Evolutionary conservation across 2,113 vertebrate genomes (phyloP).

Genomic region (Leucopternis melanops): DNA sequence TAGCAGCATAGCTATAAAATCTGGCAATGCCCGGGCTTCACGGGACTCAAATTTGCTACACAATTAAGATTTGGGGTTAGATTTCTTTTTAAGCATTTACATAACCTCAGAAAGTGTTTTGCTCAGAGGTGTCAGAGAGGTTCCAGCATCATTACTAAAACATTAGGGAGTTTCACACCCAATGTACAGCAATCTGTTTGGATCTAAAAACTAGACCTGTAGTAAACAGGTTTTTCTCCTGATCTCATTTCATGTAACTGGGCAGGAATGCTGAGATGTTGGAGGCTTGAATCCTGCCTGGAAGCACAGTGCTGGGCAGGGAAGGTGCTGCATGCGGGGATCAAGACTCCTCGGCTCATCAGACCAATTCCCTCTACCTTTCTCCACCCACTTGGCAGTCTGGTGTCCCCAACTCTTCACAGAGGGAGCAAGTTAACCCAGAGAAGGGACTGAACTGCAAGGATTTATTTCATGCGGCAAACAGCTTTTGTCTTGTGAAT

Average conservation of each 20-base stretch:
- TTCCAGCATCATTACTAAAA: conserved; percentile 38
- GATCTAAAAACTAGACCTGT: conserved; percentile 5
- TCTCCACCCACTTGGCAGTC: not conserved
- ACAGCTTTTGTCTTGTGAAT: not conserved
- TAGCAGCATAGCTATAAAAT: not conserved
- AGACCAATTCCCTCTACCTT: not conserved
- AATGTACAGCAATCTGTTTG: conserved; percentile 40
- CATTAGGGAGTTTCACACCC: conserved; percentile 33
- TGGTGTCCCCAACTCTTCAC: not conserved
- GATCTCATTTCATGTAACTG: conserved; percentile 6
- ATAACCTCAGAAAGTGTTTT: conserved; percentile 25
- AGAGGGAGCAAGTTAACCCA: not conserved
- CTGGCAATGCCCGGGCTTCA: not conserved
- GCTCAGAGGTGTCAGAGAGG: conserved; percentile 8
- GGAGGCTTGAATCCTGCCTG: not conserved
- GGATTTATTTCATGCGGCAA: not conserved
- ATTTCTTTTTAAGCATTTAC: conserved; percentile 26
- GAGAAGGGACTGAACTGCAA: not conserved
- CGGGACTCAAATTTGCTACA: not conserved
- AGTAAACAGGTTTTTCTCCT: not conserved
- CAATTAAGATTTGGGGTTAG: conserved; percentile 16
- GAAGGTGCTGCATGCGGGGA: not conserved
- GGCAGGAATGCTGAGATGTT: not conserved
- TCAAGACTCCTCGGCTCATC: not conserved
- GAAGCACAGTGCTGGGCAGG: not conserved